Evolutionary conservation across 2,113 vertebrate species (phyloP), one percentile per base, ranked within the genome.

Genomic region (Crotalus horridus): DNA sequence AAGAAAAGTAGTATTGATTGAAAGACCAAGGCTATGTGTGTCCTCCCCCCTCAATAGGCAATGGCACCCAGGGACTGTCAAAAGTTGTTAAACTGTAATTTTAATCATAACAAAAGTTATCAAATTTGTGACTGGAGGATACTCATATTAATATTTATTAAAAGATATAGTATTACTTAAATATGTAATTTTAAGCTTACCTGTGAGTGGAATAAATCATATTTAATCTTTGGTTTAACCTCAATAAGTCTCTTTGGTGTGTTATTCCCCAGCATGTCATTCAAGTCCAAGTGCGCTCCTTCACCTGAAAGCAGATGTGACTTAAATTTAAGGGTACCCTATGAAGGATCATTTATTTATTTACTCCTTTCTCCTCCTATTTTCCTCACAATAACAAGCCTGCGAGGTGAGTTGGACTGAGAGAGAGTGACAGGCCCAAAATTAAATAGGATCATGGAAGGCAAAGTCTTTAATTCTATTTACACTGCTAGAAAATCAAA

Each of bases 391-490:
- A 29, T 11, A 64, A 69, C 12, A 29, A 69, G 4, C 29, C 4
- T 69, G 29, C n/a, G 29, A 69, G 12, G 61, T 69, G 61, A 69
- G 12, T n/a, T 69, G 61, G 61, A 69, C 29, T 69, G 61, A 69
- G 26, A 59, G 23, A 10, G 23, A n/a, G 29, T 69, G 61, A 69
- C 61, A n/a, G 29, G 61, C 29, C 11, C 29, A 11, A 69, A n/a
- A 69, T 88, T 58, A 17, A 93, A 94, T 59, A 56, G 48, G 17
- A 55, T 13, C 1, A 59, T 64, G n/a, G n/a, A 93, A 91, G 90
- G 26, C 0, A 3, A 23, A 0, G 74, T 89, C 93, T 93, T 56
- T 91, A 94, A 33, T 46, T 53, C 26, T 39, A 55, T 3, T 54
- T 93, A 81, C 11, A 55, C 0, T 58, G 17, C 23, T n/a, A 90